These are phyloP conservation scores for Cosmia trapezina DNA, from an alignment of 2,888 invertebrate genomes.

Conservation along the genomic window DNA sequence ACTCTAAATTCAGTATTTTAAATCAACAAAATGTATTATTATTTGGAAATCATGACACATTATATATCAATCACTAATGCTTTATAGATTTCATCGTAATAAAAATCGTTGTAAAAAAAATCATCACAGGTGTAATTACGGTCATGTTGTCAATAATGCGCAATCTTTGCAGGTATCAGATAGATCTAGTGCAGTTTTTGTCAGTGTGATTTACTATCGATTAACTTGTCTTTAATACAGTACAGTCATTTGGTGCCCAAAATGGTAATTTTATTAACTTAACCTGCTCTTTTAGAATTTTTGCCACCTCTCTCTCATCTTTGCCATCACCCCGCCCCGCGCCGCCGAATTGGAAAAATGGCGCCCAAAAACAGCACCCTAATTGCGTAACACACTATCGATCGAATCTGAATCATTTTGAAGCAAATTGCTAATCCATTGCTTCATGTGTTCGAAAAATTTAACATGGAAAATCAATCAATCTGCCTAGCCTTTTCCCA, in stretches of 20 bases:
- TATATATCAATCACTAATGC: constrained; percentile 30
- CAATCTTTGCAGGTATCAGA: constrained; percentile 6
- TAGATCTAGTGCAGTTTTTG: constrained; percentile 7
- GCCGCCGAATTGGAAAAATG: not conserved
- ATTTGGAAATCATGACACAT: too few species aligned
- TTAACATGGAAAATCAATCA: too few species aligned
- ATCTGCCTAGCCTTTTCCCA: too few species aligned
- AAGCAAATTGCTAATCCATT: too few species aligned
- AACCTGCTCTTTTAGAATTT: not conserved
- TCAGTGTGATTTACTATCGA: constrained; percentile 20
- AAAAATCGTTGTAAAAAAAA: constrained; percentile 36
- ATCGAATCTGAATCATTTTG: too few species aligned
- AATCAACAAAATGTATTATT: too few species aligned
- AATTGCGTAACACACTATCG: too few species aligned
- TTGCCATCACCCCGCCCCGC: not conserved
- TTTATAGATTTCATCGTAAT: constrained; percentile 25
- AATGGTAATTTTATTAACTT: not conserved
- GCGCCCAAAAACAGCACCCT: not conserved
- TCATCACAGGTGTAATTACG: constrained; percentile 31
- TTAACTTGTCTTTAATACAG: not conserved
- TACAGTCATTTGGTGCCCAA: not conserved
- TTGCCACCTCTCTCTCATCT: too few species aligned
- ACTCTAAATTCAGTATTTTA: too few species aligned
- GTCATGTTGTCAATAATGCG: constrained; percentile 8
- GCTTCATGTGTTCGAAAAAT: too few species aligned